Evolutionary conservation across 2,797 vertebrate species (phyloP), one percentile per base, ranked within the genome.

Genomic region (Pantherophis vulpinus): DNA sequence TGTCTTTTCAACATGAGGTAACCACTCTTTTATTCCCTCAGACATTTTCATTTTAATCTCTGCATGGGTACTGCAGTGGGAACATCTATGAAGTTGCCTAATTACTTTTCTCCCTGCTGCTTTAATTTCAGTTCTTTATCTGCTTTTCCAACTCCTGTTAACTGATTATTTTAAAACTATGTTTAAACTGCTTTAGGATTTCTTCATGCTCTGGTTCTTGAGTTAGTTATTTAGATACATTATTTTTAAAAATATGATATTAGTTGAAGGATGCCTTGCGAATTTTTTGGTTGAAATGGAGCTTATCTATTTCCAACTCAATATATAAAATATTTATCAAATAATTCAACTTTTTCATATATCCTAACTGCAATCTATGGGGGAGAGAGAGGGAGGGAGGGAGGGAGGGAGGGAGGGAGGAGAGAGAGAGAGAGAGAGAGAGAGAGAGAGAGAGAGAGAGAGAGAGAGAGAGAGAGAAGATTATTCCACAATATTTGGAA

Each of bases 391-490:
- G 8, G 0, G 55, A 13, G 59, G 2, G 8, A 6, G 23, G 9
- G 59, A 2, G 23, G 0, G 23, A 1, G 23, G 1, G 8, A 10
- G 59, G 0, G 59, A 0, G 59, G 0, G 20, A 0, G 59, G 58
- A 8, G 6, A 0, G 58, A 1, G 58, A 0, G 58, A 2, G 18
- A 7, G 58, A 6, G 4, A 5, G 56, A 66, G 37, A 37, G 37
- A 37, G 37, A 37, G 37, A 37, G 37, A 37, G 37, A 37, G 37
- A 37, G 37, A 37, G 37, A 37, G 37, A 37, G 37, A 37, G 37
- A 37, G 37, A 37, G 37, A 37, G 37, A 25, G 32, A 66, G 37
- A 37, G 37, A 37, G 37, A 2, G 37, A 37, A 37, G 4, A 27
- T 5, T 63, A 16, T 56, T 37, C 29, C 20, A 87, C 23, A 74